Conservation (phyloP, 2,797 vertebrate genomes). For the Sebastiscus albofasciatus region DNA sequence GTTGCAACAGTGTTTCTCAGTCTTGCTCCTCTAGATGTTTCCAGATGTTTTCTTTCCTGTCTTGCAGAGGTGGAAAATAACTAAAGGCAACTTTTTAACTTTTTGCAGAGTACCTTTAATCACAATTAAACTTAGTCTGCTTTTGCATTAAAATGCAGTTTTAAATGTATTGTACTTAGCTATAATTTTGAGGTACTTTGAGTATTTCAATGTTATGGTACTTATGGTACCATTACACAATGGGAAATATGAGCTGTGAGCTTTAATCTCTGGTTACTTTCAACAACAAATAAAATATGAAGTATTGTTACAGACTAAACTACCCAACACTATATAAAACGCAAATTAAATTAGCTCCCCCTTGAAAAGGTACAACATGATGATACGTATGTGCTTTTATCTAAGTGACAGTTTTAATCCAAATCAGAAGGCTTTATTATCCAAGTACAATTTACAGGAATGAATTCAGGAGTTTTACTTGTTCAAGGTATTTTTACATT, state of each 20-base stretch:
- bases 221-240: neutral
- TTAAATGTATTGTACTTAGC: too few relatives aligned
- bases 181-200: too few relatives aligned
- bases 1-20: neutral
- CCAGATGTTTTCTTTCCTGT: neutral
- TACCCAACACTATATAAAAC: neutral
- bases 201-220: neutral
- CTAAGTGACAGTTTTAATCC: accelerated
- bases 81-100: neutral
- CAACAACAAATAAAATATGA: neutral
- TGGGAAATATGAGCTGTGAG: too few relatives aligned
- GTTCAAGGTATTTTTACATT: neutral
- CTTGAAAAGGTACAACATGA: accelerated
- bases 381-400: too few relatives aligned
- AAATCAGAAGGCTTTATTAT: too few relatives aligned
- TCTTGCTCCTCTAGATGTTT: too few relatives aligned
- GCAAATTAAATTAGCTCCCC: too few relatives aligned
- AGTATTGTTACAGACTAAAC: neutral
- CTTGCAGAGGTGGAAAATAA: neutral
- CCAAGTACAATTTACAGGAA: too few relatives aligned
- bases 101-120: neutral
- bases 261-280: neutral
- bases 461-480: neutral
- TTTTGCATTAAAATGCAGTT: neutral
- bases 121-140: neutral